Conservation (phyloP, 1,140 invertebrate species). For the Proctacanthus coquilletti region DNA sequence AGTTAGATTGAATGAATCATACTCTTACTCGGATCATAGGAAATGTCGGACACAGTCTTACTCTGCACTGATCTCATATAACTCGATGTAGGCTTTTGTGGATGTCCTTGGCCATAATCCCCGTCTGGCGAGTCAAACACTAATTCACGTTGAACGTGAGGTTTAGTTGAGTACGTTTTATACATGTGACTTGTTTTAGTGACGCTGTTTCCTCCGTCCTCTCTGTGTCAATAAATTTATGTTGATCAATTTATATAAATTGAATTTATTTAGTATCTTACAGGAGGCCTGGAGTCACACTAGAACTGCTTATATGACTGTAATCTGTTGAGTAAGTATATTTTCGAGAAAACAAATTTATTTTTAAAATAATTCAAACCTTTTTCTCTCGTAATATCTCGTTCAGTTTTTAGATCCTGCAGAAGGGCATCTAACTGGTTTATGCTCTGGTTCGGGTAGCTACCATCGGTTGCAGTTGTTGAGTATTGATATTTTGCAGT, state of each 20-base stretch:
- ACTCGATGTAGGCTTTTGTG: constrained; percentile 3
- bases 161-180: too few species aligned
- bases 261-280: background rate
- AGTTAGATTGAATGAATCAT: background rate
- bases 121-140: constrained; percentile 5
- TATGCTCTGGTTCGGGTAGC: constrained; percentile 31
- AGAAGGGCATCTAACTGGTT: constrained; percentile 37
- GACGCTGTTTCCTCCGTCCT: constrained; percentile 10
- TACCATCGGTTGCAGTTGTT: constrained; percentile 10
- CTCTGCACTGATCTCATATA: constrained; percentile 3
- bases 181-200: too few species aligned
- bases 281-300: background rate
- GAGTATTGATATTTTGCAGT: constrained; percentile 28
- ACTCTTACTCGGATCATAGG: constrained; percentile 1
- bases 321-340: background rate
- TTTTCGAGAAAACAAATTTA: background rate
- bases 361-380: constrained; percentile 5
- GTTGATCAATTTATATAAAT: background rate
- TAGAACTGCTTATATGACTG: background rate
- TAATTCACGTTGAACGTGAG: constrained; percentile 7
- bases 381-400: constrained; percentile 16
- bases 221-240: constrained; percentile 8
- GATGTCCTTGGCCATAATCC: background rate
- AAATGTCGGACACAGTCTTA: constrained; percentile 1
- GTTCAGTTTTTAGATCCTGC: constrained; percentile 36